phyloP scores from a whole-genome alignment of 2,113 vertebrate genomes.

The Eclectus roratus region DNA sequence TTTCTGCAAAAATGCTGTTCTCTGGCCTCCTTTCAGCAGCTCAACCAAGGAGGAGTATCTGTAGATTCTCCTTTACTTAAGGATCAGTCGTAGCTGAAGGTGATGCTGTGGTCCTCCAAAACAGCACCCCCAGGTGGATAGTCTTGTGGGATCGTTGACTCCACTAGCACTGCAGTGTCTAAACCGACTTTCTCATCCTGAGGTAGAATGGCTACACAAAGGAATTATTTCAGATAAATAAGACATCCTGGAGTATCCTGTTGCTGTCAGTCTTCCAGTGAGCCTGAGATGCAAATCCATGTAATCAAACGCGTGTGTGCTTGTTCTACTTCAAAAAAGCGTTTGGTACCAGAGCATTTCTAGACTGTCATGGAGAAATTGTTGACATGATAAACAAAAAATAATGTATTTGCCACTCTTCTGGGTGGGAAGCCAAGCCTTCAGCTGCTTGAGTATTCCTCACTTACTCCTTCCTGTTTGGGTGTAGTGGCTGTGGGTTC shows the following conservation, averaged over 20 bases:
- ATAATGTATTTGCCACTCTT: rapidly evolving
- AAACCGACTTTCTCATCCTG: not conserved
- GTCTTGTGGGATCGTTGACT: not conserved
- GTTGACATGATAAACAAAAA: not conserved
- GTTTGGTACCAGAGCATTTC: rapidly evolving
- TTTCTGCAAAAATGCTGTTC: not conserved
- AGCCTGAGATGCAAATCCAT: not conserved
- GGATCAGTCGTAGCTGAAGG: not conserved
- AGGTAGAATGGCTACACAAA: not conserved
- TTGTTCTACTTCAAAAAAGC: not conserved
- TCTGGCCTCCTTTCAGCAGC: not conserved
- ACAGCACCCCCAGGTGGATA: conserved; percentile 32
- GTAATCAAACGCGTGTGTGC: not conserved
- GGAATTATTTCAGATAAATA: not conserved
- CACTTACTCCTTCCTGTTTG: not conserved
- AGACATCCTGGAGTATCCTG: not conserved
- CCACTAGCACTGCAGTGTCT: not conserved
- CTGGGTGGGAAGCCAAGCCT: not conserved
- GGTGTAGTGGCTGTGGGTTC: not conserved
- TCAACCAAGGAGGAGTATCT: not conserved
- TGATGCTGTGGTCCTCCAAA: not conserved
- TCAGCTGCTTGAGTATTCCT: not conserved
- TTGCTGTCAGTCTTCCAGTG: not conserved
- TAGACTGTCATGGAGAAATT: not conserved
- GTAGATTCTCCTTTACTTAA: not conserved